Conservation (phyloP, 2,113 vertebrate genomes). For the Heliornis fulica region DNA sequence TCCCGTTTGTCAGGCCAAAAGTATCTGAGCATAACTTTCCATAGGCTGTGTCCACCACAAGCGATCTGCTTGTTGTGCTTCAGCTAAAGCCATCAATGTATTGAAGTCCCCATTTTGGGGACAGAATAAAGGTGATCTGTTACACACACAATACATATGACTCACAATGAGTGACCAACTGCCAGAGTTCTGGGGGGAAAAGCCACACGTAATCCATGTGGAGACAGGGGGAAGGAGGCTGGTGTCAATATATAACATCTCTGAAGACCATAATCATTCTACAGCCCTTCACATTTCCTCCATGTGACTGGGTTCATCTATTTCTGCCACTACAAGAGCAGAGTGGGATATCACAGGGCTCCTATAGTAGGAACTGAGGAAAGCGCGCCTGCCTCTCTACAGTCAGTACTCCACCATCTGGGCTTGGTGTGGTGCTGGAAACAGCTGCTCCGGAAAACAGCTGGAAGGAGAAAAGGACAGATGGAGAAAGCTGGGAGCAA, state of each 20-base stretch:
- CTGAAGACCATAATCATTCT: background rate
- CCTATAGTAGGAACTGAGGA: background rate
- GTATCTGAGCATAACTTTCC: background rate
- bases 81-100: background rate
- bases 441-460: slow-evolving; percentile 6
- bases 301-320: background rate
- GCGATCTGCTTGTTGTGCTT: background rate
- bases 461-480: background rate
- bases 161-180: no score
- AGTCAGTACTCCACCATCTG: background rate
- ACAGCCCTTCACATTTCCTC: background rate
- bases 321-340: background rate
- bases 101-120: background rate
- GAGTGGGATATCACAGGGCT: background rate
- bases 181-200: background rate
- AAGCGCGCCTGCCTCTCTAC: background rate
- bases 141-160: background rate
- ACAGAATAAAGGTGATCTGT: background rate
- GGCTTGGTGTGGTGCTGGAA: background rate
- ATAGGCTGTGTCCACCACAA: background rate
- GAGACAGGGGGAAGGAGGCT: background rate
- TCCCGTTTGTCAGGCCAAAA: background rate
- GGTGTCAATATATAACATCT: background rate
- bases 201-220: background rate
- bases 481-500: background rate